Percentiles rank a stretch among this genome's conserved stretches.
These are phyloP conservation scores for Plodia interpunctella DNA, from an alignment of 1,140 invertebrate genomes.

Conservation along the genomic window DNA sequence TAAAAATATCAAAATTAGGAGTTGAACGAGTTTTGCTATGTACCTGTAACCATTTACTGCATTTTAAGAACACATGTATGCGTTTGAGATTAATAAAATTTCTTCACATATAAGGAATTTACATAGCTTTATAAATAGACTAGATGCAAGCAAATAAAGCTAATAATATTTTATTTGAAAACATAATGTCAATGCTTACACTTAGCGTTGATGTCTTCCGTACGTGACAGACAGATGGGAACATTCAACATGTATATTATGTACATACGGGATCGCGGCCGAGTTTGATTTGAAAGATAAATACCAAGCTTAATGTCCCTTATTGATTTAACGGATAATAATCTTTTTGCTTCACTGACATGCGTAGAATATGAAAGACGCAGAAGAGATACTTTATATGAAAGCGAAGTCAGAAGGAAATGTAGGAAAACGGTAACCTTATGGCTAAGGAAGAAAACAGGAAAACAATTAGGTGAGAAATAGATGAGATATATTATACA, in stretches of 20 bases:
- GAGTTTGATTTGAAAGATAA: conserved; percentile 49
- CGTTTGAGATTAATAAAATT: no score
- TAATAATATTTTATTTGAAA: neutral
- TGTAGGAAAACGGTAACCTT: no score
- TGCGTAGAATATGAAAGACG: neutral
- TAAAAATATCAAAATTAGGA: no score
- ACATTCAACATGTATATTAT: conserved; percentile 14
- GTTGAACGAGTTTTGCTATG: no score
- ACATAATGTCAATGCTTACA: neutral
- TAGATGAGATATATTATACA: no score
- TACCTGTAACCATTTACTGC: no score
- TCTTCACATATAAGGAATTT: no score
- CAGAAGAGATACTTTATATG: neutral
- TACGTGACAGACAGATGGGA: conserved; percentile 36
- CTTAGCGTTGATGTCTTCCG: neutral
- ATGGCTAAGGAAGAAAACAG: no score
- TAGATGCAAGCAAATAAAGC: conserved; percentile 1
- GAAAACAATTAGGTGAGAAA: no score
- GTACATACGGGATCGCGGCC: conserved; percentile 30
- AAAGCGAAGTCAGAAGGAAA: neutral
- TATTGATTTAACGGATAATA: conserved; percentile 40
- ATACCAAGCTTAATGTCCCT: conserved; percentile 34
- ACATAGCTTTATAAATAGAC: no score
- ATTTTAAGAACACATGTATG: no score
- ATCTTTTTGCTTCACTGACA: conserved; percentile 22